Evolutionary conservation across 2,888 invertebrate species (phyloP).

Genomic region (Bellardia pandia): DNA sequence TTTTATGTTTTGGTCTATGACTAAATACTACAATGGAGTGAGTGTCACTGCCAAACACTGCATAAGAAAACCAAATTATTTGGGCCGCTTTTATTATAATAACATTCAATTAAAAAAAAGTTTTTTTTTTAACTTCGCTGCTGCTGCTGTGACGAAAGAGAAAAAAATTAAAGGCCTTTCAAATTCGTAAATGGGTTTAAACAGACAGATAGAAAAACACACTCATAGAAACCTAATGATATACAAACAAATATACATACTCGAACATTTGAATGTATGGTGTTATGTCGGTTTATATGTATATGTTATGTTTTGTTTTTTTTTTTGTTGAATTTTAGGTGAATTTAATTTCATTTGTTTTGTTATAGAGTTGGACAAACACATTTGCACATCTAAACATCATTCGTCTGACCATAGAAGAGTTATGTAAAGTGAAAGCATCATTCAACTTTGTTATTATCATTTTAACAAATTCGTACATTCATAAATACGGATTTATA

Average conservation of each 20-base stretch:
- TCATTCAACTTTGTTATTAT: conserved; percentile 60
- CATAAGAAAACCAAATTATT: conserved; percentile 11
- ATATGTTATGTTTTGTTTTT: not conserved
- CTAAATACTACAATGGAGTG: conserved; percentile 43
- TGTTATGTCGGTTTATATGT: not conserved
- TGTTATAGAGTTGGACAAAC: conserved; percentile 12
- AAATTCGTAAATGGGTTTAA: conserved; percentile 15
- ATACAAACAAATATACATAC: not conserved
- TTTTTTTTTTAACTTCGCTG: not conserved
- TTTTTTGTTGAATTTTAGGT: not conserved
- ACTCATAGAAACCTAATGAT: not conserved
- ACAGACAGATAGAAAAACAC: not conserved
- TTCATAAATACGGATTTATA: not conserved
- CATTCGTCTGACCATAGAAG: not conserved
- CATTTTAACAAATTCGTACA: conserved; percentile 7
- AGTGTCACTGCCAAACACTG: conserved; percentile 10
- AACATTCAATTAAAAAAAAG: conserved; percentile 43
- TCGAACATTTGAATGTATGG: not conserved
- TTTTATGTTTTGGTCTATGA: conserved; percentile 43
- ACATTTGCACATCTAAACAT: not conserved
- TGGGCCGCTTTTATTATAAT: conserved; percentile 42
- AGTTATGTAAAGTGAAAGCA: conserved; percentile 71
- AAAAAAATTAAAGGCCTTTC: not conserved
- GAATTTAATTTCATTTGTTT: conserved; percentile 33
- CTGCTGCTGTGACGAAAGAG: conserved; percentile 3